Base-by-base conservation (phyloP, 2,113 vertebrate species). In the Jacana jacana region DNA sequence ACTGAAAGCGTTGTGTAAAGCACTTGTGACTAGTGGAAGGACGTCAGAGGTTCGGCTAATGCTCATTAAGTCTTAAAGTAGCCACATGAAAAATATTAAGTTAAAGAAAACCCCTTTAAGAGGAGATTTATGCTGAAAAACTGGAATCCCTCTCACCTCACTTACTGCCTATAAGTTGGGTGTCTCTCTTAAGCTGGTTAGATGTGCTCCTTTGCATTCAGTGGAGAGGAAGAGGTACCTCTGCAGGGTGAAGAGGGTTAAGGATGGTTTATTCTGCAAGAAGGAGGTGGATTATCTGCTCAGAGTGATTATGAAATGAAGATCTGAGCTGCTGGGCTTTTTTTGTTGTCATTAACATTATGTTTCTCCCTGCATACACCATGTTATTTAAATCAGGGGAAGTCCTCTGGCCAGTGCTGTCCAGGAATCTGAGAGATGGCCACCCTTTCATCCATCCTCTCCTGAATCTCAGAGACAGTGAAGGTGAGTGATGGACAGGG, bases 1-100 rank as follows among this genome's bases (percentile, higher is more conserved):
- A 48, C 51, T 8, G 18, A 84, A 92, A 92, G 44, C 14, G 8
- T 17, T 37, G 33, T 0, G 0, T 20, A 24, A 89, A 79, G 76
- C 68, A 33, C 65, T 92, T 0, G 0, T 52, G 72, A 55, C 60
- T 19, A 81, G 76, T 68, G 68, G 85, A 89, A 93, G 42, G 55
- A 24, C 0, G 0, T 17, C 13, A 40, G 64, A 35, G 19, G 17
- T 66, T 84, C 35, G 7, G 51, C 35, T 89, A 89, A 93, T 79
- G 88, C 88, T 88, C 66, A 65, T 75, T 81, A 92, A 90, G 79
- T 51, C 86, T 80, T 88, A 63, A 77, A 90, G 88, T 28, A 89
- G 66, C 61, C 72, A 81, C 2, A 0, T 52, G 4, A 68, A 51
- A 65, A 65, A 49, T 63, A 81, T 2, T 8, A 82, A 72, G 44